Evolutionary conservation across 2,113 vertebrate species (phyloP).

Genomic region (Percopsis transmontana): DNA sequence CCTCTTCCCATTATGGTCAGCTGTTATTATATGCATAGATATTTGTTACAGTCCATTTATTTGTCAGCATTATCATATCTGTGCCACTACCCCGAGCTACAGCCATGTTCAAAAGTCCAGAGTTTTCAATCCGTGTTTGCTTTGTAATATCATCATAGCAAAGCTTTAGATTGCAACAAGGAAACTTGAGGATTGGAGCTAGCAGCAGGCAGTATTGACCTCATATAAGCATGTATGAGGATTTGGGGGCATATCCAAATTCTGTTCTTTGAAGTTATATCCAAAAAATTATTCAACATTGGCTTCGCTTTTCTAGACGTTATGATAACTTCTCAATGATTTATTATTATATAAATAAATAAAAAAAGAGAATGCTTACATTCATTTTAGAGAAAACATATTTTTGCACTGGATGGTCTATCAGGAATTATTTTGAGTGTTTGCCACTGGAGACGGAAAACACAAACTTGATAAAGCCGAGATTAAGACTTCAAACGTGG

Average conservation of each 20-base stretch:
- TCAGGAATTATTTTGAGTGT: neutral
- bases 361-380: neutral
- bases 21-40: neutral
- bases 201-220: neutral
- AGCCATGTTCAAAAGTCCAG: neutral
- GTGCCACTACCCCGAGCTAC: neutral
- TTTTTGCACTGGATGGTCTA: neutral
- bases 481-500: constrained; percentile 3
- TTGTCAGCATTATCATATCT: neutral
- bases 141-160: neutral
- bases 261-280: neutral
- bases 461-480: neutral
- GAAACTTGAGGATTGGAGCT: neutral
- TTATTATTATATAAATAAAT: neutral
- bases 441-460: neutral
- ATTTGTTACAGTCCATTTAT: neutral
- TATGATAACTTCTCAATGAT: neutral
- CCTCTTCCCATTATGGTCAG: neutral
- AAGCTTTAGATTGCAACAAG: neutral
- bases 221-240: neutral
- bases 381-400: neutral
- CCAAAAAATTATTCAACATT: neutral
- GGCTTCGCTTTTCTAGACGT: neutral
- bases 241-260: neutral
- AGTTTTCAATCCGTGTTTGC: neutral